A percentile compares a stretch with the other conserved stretches of the same genome.
These are phyloP conservation scores for Glyptemys insculpta DNA, from an alignment of 2,797 vertebrate genomes.

Conservation along the genomic window DNA sequence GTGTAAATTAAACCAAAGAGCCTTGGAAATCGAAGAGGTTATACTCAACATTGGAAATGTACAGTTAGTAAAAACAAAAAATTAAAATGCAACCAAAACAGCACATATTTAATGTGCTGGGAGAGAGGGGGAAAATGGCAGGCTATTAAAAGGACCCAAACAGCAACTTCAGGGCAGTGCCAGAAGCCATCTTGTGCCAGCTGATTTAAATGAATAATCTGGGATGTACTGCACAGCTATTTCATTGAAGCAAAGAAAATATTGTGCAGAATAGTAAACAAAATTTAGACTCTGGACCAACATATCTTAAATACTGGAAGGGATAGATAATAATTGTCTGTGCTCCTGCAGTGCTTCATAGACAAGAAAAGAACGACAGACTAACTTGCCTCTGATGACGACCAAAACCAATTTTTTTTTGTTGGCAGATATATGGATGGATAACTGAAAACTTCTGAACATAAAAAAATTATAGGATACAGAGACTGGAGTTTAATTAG, in stretches of 20 bases:
- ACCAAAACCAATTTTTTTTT: constrained; percentile 35
- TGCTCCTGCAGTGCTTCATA: constrained; percentile 51
- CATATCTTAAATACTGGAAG: constrained; percentile 40
- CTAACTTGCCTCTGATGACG: constrained; percentile 48
- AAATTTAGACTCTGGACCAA: background rate
- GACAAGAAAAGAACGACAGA: constrained; percentile 65
- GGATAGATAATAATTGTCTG: constrained; percentile 29
- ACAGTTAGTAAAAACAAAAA: background rate
- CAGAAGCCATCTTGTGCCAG: background rate
- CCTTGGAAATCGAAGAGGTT: background rate
- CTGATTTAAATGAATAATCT: constrained; percentile 14
- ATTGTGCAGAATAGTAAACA: constrained; percentile 30
- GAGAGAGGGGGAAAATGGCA: background rate
- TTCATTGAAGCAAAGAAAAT: constrained; percentile 13
- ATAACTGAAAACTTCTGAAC: constrained; percentile 55
- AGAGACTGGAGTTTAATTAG: background rate
- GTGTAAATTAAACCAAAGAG: background rate
- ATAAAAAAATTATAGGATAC: background rate
- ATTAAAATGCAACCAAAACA: background rate
- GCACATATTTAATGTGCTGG: background rate
- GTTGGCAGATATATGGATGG: background rate
- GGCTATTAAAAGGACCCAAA: background rate
- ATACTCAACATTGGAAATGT: background rate
- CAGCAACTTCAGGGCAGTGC: background rate
- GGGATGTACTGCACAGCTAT: background rate